Base-by-base conservation (phyloP, 2,113 vertebrate species). In the Mirza zaza region DNA sequence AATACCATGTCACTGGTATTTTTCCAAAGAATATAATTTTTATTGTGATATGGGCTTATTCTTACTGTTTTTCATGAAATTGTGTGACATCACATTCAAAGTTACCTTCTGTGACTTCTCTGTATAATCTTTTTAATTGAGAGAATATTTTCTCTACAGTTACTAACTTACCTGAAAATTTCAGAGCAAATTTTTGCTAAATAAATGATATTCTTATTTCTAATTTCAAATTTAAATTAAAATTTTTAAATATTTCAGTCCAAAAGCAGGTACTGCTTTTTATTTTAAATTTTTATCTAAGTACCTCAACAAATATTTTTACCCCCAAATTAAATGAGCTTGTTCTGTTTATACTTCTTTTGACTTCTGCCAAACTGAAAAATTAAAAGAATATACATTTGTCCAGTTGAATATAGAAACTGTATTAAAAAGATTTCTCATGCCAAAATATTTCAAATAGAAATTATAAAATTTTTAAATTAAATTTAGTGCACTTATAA, bases 211-310 rank as follows among this genome's bases (percentile, higher is more conserved):
- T 55, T 82, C 11, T 94, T 45, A 57, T 57, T 57, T 20, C 55
- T 57, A 57, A 42, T 85, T 80, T 95, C 25, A 13, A 81, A 80
- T 32, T 50, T 94, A 59, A 36, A 86, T 29, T 70, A 11, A 87
- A 59, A 48, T n/a, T 27, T 89, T 10, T 27, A 85, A 94, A 39
- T 86, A 76, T 50, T 61, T 81, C 23, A 57, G 21, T 61, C 9
- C 39, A 86, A 65, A 83, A 59, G 75, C 8, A 45, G 17, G 29
- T 63, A 59, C 4, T 61, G 2, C 42, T 94, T 92, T 90, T 90
- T 87, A 87, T 65, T 93, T 61, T 77, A 59, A 82, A n/a, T 42
- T 87, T 96, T 79, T 67, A 87, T 57, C 81, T 32, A 52, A 5
- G 15, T 39, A 73, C 27, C 8, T 71, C 25, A 85, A 45, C 34